Evolutionary conservation across 2,797 vertebrate species (phyloP), one percentile per base, ranked within the genome.

Genomic region (Sebastes dallii): DNA sequence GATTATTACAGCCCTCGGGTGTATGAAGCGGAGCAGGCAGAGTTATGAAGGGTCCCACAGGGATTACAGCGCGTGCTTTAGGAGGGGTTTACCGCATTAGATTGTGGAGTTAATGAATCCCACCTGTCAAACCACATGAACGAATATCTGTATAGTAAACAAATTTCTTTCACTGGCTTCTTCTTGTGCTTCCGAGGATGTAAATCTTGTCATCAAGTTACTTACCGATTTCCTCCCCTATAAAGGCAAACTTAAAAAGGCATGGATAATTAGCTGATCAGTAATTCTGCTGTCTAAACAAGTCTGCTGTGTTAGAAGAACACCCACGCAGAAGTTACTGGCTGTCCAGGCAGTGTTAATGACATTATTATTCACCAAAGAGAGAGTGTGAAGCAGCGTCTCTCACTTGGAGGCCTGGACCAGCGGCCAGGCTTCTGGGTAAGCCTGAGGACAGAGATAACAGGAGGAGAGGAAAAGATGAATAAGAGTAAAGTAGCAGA

Each of bases 71-170:
- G n/a, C 46, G 56, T 75, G 89, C 75, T 88, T 81, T 65, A 16
- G 75, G 70, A 73, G 71, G 54, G 60, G 39, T 30, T 78, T 76
- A 85, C 58, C 84, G 69, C 81, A 75, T 90, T 85, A 89, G 77
- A 85, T 75, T 75, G 70, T 58, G 58, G 56, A 80, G 80, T 72
- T 91, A 92, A 92, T 92, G 82, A 91, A 90, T 88, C 87, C 88
- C 66, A 83, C 82, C 86, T 85, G 77, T 90, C 89, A 90, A 79
- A 84, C 54, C 60, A 24, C 70, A 77, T 69, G 46, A 85, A 89
- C 39, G 25, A 85, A 85, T 79, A 69, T 81, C 30, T 85, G 72
- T 59, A 72, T 12, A 25, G 76, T 83, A 91, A 89, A 90, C 83
- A 86, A 34, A 72, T 77, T 24, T 84, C 42, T 77, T 27, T 62